These are phyloP conservation scores for Synanthedon andrenaeformis DNA, from an alignment of 2,888 invertebrate genomes.

Conservation along the genomic window DNA sequence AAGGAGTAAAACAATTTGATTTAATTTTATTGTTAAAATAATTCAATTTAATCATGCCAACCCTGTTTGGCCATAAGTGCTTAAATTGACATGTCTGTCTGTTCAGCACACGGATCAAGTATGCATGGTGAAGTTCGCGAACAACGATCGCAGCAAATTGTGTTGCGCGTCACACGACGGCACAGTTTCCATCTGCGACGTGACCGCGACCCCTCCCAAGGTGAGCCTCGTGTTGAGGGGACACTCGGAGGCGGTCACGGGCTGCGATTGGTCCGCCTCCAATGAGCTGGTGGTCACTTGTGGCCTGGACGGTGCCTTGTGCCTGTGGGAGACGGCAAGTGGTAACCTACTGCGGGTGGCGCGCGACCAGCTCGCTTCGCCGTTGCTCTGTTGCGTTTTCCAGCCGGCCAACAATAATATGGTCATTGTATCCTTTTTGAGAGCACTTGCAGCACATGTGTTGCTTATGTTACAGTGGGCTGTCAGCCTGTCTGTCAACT, in stretches of 20 bases:
- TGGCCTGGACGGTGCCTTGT: constrained; percentile 78
- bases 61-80: too few species aligned
- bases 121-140: constrained; percentile 84
- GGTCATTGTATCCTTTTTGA: constrained; percentile 81
- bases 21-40: neutral
- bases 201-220: constrained; percentile 77
- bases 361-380: constrained; percentile 72
- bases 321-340: constrained; percentile 77
- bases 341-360: constrained; percentile 73
- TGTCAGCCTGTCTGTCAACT: too few species aligned
- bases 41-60: neutral
- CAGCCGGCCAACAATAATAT: constrained; percentile 89
- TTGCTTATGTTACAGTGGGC: too few species aligned
- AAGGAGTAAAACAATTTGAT: too few species aligned
- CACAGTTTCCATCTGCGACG: constrained; percentile 83
- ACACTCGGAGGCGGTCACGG: constrained; percentile 81
- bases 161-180: constrained; percentile 86
- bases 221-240: constrained; percentile 80
- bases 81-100: neutral
- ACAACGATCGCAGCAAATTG: constrained; percentile 83
- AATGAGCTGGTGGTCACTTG: constrained; percentile 86
- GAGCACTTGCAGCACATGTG: too few species aligned
- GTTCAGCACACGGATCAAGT: constrained; percentile 75
- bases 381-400: constrained; percentile 80
- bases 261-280: constrained; percentile 87